These are phyloP conservation scores for Hucho hucho DNA, from an alignment of 2,113 vertebrate genomes.

Conservation along the genomic window DNA sequence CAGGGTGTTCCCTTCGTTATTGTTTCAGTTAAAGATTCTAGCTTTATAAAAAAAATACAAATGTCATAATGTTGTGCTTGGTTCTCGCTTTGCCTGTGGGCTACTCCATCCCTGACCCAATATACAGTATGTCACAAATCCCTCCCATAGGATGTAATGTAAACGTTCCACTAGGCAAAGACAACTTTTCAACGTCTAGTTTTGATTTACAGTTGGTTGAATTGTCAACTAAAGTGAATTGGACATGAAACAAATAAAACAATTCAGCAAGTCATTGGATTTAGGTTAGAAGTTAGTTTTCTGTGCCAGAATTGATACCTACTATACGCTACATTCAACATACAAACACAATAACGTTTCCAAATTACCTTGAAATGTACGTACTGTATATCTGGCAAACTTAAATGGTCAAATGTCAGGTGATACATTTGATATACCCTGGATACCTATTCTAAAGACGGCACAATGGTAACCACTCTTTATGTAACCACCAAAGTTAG, in stretches of 20 bases:
- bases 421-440: constrained; percentile 28
- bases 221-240: too few species aligned
- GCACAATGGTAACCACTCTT: constrained; percentile 42
- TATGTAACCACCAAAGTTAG: constrained; percentile 43
- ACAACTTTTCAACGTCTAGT: neutral
- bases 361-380: constrained; percentile 23
- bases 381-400: constrained; percentile 16
- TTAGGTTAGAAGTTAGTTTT: constrained; percentile 6
- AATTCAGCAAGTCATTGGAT: too few species aligned
- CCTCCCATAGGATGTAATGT: neutral
- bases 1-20: too few species aligned
- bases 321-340: constrained; percentile 18
- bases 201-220: too few species aligned
- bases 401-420: constrained; percentile 28
- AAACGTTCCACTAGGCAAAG: neutral
- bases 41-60: too few species aligned
- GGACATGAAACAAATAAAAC: neutral
- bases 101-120: too few species aligned
- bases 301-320: constrained; percentile 31
- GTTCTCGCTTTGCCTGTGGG: too few species aligned
- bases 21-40: too few species aligned
- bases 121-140: neutral
- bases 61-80: too few species aligned
- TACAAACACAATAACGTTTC: constrained; percentile 4
- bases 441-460: constrained; percentile 26